Evolutionary conservation across 2,797 vertebrate species (phyloP).

Genomic region (Onychomys arenicola): DNA sequence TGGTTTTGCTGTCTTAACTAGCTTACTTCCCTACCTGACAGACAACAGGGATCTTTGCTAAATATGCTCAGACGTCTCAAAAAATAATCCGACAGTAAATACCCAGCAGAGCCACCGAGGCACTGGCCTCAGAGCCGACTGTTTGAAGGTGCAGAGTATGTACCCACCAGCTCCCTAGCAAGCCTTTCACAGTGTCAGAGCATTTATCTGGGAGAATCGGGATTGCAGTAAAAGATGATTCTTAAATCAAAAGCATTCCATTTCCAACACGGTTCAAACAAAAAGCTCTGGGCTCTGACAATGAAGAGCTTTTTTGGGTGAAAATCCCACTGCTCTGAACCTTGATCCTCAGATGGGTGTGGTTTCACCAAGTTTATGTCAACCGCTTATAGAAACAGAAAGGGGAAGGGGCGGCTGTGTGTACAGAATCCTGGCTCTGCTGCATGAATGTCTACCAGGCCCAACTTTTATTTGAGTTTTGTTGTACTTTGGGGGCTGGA

Average conservation of each 20-base stretch:
- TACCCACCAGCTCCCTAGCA: slow-evolving; percentile 32
- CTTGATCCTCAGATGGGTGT: slow-evolving; percentile 60
- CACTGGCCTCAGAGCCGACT: neutral
- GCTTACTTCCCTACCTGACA: neutral
- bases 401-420: slow-evolving; percentile 22
- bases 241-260: slow-evolving; percentile 65
- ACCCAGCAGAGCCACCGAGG: neutral
- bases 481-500: slow-evolving; percentile 56
- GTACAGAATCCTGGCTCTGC: slow-evolving; percentile 48
- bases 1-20: neutral
- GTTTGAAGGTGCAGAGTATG: neutral
- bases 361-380: slow-evolving; percentile 81
- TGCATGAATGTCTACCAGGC: slow-evolving; percentile 79
- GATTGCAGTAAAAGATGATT: slow-evolving; percentile 61
- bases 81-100: slow-evolving; percentile 32
- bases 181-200: slow-evolving; percentile 24
- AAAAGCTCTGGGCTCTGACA: slow-evolving; percentile 68
- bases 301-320: slow-evolving; percentile 72
- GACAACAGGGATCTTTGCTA: neutral
- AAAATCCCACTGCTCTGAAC: neutral
- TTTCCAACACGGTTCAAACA: slow-evolving; percentile 71
- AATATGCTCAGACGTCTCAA: neutral
- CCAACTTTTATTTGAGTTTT: slow-evolving; percentile 78
- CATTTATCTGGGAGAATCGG: slow-evolving; percentile 46
- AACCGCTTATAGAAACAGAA: slow-evolving; percentile 80